Evolutionary conservation across 92 coral and sea anemone genomes (phyloP).

Genomic region (Actinernus sp.): DNA sequence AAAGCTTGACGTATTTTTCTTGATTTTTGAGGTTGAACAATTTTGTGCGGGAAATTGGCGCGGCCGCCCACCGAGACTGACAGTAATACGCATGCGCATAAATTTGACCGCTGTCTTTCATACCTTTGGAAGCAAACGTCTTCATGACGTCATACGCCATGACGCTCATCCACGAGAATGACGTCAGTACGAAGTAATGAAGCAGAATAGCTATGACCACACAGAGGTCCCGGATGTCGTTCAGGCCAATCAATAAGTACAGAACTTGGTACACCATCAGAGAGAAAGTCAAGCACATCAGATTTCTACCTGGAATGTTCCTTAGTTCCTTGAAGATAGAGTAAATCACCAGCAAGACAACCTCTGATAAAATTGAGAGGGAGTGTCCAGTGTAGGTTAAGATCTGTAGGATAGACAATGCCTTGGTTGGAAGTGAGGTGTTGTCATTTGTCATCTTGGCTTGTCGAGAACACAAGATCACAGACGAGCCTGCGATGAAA

Average conservation of each 20-base stretch:
- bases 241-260: constrained; percentile 2
- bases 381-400: constrained; percentile 9
- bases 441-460: not conserved
- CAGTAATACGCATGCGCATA: too few relatives aligned
- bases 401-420: not conserved
- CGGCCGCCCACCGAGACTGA: too few relatives aligned
- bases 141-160: constrained; percentile 52
- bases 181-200: constrained; percentile 33
- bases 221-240: constrained; percentile 19
- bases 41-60: too few relatives aligned
- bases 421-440: not conserved
- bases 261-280: constrained; percentile 31
- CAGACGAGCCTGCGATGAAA: not conserved
- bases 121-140: constrained; percentile 42
- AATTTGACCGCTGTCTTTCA: too few relatives aligned
- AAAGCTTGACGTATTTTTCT: too few relatives aligned
- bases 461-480: not conserved
- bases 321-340: constrained; percentile 9
- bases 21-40: too few relatives aligned
- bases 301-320: constrained; percentile 45
- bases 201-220: constrained; percentile 16
- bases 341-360: constrained; percentile 22
- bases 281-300: constrained; percentile 30
- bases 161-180: constrained; percentile 60
- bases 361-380: constrained; percentile 25